These are phyloP conservation scores for Zoanthus gigantus DNA, from an alignment of 92 coral and sea anemone species.

Conservation along the genomic window DNA sequence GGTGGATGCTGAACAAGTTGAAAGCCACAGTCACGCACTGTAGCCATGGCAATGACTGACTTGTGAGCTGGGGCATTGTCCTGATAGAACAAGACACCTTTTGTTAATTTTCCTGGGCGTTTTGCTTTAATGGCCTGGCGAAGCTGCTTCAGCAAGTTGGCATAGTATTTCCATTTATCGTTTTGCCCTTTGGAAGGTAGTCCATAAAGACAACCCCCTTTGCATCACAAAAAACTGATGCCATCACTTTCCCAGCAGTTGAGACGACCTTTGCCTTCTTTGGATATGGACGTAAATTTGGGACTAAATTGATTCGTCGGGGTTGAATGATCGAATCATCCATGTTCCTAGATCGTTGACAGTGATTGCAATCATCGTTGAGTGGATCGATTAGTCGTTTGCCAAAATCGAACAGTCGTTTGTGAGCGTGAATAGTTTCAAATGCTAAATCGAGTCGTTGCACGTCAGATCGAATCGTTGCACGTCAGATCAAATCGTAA, in stretches of 20 bases:
- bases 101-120: neutral
- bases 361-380: no score
- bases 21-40: no score
- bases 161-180: neutral
- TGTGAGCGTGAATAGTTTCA: no score
- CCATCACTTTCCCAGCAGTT: neutral
- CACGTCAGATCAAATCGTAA: no score
- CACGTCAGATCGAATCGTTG: no score
- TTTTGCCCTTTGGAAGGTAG: neutral
- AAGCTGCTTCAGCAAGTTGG: neutral
- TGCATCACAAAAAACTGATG: neutral
- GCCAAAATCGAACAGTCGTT: no score
- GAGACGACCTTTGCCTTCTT: neutral
- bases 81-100: neutral
- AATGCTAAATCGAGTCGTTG: no score
- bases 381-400: no score
- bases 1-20: no score
- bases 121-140: neutral
- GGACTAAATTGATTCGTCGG: no score
- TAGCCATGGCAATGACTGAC: neutral
- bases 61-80: neutral
- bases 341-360: no score
- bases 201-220: neutral
- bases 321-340: no score
- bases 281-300: neutral